Conservation (phyloP, 2,797 vertebrate genomes). For the Protosalanx chinensis region DNA sequence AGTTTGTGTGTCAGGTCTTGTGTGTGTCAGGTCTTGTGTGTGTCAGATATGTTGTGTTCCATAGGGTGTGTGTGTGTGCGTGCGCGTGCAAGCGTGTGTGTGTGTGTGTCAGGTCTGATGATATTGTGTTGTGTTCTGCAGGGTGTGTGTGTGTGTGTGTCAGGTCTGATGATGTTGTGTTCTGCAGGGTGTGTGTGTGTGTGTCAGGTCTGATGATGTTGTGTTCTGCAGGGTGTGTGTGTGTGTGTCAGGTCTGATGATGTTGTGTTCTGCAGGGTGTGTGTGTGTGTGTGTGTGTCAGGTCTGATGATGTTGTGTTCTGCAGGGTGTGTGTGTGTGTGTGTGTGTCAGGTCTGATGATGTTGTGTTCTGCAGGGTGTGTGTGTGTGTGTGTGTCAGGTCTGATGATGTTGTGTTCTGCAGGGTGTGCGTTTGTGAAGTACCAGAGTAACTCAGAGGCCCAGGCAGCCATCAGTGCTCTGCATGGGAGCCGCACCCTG, state of each 20-base stretch:
- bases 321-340: no score
- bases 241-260: constrained; percentile 21
- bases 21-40: background rate
- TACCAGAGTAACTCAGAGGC: constrained; percentile 84
- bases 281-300: constrained; percentile 1
- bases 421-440: constrained; percentile 91
- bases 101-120: no score
- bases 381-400: constrained; percentile 18
- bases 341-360: no score
- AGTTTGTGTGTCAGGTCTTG: constrained; percentile 34
- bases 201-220: no score
- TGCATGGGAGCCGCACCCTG: constrained; percentile 76
- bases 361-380: no score
- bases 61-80: constrained; percentile 81
- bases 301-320: no score
- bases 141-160: background rate
- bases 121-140: no score
- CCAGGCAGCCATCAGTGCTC: constrained; percentile 73
- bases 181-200: no score
- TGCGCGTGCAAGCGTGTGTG: background rate
- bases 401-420: constrained; percentile 15
- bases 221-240: background rate
- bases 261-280: background rate
- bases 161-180: no score
- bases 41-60: constrained; percentile 14